Evolutionary conservation across 2,113 vertebrate genomes (phyloP).

Genomic region (Porphyrio hochstetteri): DNA sequence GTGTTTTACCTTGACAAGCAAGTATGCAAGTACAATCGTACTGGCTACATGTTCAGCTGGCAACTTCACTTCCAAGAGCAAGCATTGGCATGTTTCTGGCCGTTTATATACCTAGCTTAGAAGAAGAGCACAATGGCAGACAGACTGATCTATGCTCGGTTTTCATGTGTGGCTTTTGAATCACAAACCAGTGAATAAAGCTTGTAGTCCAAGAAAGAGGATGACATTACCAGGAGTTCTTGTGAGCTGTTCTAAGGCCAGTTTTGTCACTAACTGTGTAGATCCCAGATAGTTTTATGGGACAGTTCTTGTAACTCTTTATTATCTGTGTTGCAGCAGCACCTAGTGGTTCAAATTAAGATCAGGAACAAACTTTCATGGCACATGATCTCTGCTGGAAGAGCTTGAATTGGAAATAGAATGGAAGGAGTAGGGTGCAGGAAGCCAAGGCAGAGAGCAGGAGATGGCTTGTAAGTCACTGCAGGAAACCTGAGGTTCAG

Average conservation of each 20-base stretch:
- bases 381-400: background rate
- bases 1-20: background rate
- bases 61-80: background rate
- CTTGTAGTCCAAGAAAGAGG: background rate
- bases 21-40: too few species aligned
- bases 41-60: too few species aligned
- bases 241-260: background rate
- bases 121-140: background rate
- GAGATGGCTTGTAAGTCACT: background rate
- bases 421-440: background rate
- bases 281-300: background rate
- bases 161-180: background rate
- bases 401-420: background rate
- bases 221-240: background rate
- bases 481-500: background rate
- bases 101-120: background rate
- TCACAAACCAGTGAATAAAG: background rate
- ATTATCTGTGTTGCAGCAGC: slow-evolving; percentile 57
- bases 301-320: background rate
- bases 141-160: background rate
- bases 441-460: background rate
- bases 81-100: background rate
- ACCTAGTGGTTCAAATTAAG: slow-evolving; percentile 61
- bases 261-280: background rate
- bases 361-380: background rate